Base-by-base conservation (phyloP, 2,797 vertebrate species). In the Botia almorhae region DNA sequence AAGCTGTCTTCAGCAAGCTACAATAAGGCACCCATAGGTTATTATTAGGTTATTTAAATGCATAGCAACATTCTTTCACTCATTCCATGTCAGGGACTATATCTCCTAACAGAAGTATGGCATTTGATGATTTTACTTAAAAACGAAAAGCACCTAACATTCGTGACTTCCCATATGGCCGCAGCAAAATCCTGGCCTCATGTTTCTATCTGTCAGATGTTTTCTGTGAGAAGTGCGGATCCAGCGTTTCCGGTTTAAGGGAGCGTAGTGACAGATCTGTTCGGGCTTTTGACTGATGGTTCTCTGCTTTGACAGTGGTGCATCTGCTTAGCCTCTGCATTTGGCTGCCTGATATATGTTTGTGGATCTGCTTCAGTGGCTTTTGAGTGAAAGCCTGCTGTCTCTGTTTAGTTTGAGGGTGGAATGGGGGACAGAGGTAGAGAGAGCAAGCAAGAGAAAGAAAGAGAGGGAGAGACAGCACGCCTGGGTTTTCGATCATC, bases 251-350 rank as follows among this genome's bases (percentile, higher is more conserved):
- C 84, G 84, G 85, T 90, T 88, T 82, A 86, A 71, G 81, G 78
- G 55, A 50, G 61, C 55, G 53, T 55, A 69, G 53, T 76, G 83
- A 81, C 77, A 85, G 76, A 29, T 72, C 60, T 12, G 23, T 69
- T 78, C 67, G 63, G 56, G 64, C 71, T 69, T 81, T 73, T 80
- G 72, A 85, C 81, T 82, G 81, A 85, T 80, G 76, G 7, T 72
- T 33, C 69, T 74, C 58, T 85, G 80, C 50, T 69, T 71, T 82
- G 80, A 50, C 68, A 58, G 69, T 74, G 79, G 26, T 23, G 85
- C 85, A 87, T 87, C 86, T 89, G 86, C 87, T 88, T 85, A 85
- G 84, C 81, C 83, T 88, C 85, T 84, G 71, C 23, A 74, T 60
- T 85, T 83, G 72, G 71, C 82, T 76, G 26, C 69, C 12, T 87